These are phyloP conservation scores for Indri indri DNA, from an alignment of 2,113 vertebrate species.

Conservation along the genomic window DNA sequence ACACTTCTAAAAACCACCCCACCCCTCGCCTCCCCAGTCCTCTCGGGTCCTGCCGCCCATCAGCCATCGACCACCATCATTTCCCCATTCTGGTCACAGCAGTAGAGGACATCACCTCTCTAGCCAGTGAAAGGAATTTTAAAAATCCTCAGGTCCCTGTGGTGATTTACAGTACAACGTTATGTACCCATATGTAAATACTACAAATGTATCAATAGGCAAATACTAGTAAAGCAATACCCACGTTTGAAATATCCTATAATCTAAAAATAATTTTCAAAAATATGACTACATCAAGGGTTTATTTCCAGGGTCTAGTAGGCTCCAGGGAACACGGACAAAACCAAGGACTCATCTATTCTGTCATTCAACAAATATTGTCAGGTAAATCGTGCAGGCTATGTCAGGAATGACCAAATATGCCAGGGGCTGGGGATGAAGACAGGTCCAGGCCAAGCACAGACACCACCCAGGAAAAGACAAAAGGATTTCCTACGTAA, in stretches of 20 bases:
- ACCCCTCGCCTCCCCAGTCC: not conserved
- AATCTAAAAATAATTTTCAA: conserved; percentile 26
- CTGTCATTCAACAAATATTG: not conserved
- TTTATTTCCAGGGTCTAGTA: not conserved
- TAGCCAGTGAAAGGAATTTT: not conserved
- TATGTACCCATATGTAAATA: not conserved
- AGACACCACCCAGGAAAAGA: not conserved
- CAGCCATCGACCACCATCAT: not conserved
- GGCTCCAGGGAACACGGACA: not conserved
- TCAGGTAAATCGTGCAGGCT: too few relatives aligned
- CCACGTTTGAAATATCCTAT: not conserved
- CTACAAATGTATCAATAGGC: not conserved
- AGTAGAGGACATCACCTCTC: not conserved
- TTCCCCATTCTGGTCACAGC: not conserved
- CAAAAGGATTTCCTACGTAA: not conserved
- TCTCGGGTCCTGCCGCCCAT: not conserved
- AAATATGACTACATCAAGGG: not conserved
- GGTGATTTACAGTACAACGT: not conserved
- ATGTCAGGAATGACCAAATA: not conserved
- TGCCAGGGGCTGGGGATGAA: not conserved
- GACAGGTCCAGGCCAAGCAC: not conserved
- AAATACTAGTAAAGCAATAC: not conserved
- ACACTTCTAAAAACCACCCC: not conserved
- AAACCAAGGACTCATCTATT: not conserved
- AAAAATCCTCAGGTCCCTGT: not conserved